Evolutionary conservation across 2,888 invertebrate species (phyloP).

Genomic region (Perdita meconis): DNA sequence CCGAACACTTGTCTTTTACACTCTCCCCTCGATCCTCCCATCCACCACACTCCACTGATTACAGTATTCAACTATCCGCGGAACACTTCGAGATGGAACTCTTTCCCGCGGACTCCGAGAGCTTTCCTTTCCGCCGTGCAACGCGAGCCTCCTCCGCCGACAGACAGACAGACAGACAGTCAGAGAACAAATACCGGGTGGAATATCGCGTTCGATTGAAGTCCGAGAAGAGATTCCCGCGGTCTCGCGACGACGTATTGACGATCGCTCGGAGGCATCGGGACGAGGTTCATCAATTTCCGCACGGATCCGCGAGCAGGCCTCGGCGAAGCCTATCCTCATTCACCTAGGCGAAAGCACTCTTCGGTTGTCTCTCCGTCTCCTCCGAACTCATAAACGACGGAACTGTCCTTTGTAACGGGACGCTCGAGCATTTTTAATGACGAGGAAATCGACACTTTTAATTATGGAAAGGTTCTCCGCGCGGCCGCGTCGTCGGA

Average conservation of each 20-base stretch:
- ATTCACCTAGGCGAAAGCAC: conserved; percentile 48
- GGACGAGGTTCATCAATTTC: conserved; percentile 76
- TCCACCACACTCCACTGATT: conserved; percentile 2
- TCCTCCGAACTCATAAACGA: conserved; percentile 25
- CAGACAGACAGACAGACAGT: too few species aligned
- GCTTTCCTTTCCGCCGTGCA: too few species aligned
- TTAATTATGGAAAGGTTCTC: conserved; percentile 75
- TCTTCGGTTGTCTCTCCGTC: conserved; percentile 9
- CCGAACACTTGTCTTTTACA: background rate
- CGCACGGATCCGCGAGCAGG: conserved; percentile 67
- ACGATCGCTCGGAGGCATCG: conserved; percentile 68
- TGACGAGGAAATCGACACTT: conserved; percentile 78
- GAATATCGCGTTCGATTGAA: conserved; percentile 45
- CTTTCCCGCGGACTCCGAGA: background rate
- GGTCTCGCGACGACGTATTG: conserved; percentile 48
- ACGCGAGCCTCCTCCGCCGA: background rate
- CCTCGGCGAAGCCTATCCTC: conserved; percentile 52
- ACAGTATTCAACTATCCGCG: background rate
- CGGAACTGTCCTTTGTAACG: conserved; percentile 66
- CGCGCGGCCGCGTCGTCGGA: conserved; percentile 17
- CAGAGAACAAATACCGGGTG: conserved; percentile 33
- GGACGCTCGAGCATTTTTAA: conserved; percentile 67
- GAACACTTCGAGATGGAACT: background rate
- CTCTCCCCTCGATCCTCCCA: background rate
- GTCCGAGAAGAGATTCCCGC: conserved; percentile 33